These are phyloP conservation scores for Lamellibrachia columna DNA, from an alignment of 2,888 invertebrate genomes.

Conservation along the genomic window DNA sequence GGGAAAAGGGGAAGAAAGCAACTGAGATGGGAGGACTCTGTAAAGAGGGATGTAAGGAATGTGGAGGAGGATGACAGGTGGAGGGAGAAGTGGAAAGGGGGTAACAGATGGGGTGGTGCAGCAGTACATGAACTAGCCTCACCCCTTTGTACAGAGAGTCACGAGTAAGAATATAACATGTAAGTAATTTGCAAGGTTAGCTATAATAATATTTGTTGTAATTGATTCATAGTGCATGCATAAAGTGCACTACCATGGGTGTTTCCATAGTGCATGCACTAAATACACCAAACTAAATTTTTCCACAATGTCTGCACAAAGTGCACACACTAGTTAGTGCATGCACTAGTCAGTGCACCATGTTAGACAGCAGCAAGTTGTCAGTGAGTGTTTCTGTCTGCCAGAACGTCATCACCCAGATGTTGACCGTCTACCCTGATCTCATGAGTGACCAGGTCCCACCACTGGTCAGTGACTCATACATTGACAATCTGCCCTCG, in stretches of 20 bases:
- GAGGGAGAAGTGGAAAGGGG: no score
- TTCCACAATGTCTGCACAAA: not conserved
- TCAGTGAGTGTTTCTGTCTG: not conserved
- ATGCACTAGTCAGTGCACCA: no score
- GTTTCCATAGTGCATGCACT: not conserved
- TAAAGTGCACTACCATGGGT: not conserved
- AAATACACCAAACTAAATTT: not conserved
- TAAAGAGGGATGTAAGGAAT: no score
- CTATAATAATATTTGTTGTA: no score
- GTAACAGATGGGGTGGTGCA: no score
- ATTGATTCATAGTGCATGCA: not conserved
- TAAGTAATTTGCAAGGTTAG: no score
- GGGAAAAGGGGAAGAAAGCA: no score
- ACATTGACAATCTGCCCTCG: constrained; percentile 46
- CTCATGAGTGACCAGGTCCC: constrained; percentile 51
- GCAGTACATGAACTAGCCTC: no score
- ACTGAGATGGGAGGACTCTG: no score
- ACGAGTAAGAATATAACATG: no score
- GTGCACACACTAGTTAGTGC: not conserved
- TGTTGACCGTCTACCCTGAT: constrained; percentile 57
- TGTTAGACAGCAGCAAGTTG: not conserved
- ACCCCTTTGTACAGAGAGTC: no score
- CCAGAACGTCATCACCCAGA: constrained; percentile 56
- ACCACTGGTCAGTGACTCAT: constrained; percentile 46
- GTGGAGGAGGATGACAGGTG: no score